Base-by-base conservation (phyloP, 2,888 invertebrate genomes). In the Phaonia tiefii region DNA sequence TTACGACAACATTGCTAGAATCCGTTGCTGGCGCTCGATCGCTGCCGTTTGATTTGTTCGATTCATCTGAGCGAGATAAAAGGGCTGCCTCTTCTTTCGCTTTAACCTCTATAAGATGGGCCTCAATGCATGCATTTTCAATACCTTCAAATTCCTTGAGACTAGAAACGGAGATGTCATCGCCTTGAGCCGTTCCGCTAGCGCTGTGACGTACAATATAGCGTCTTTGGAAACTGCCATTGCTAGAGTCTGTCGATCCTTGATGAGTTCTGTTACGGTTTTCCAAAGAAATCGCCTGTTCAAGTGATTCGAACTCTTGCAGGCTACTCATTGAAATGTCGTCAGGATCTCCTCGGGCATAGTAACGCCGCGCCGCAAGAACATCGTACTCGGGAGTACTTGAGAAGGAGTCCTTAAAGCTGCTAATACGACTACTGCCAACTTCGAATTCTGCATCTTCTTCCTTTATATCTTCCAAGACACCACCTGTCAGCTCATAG, bases 301-400 rank as follows among this genome's bases (percentile, higher is more conserved):
- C 98, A 13, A 98, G 91, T 83, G 95, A 95, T 91, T 98, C 98
- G 92, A 98, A 98, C 89, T 98, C 98, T 90, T 97, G 97, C 79
- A 98, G 92, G 5, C 98, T 98, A 83, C 95, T 97, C 90, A 98
- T 95, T 0, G 98, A 98, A 51, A 97, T 93, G 88, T 98, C 97
- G 88, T 98, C 98, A 87, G 96, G 96, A 85, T 98, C 97, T 8
- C 87, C 86, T 84, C 95, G 94, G 2, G 95, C 94, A 86, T 97
- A 95, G 17, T 79, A 77, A 87, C 95, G 95, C 86, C 95, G 93
- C n/a, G 96, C 94, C 70, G 96, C 94, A 76, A 97, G 91, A 84
- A 96, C 94, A 90, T 97, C 97, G 85, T 96, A 97, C 87, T 98
- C 98, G 0, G 98, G 98, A 0, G 98, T 96, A 86, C 97, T 98